Evolutionary conservation across 2,113 vertebrate genomes (phyloP).

Genomic region (Stegastes partitus): DNA sequence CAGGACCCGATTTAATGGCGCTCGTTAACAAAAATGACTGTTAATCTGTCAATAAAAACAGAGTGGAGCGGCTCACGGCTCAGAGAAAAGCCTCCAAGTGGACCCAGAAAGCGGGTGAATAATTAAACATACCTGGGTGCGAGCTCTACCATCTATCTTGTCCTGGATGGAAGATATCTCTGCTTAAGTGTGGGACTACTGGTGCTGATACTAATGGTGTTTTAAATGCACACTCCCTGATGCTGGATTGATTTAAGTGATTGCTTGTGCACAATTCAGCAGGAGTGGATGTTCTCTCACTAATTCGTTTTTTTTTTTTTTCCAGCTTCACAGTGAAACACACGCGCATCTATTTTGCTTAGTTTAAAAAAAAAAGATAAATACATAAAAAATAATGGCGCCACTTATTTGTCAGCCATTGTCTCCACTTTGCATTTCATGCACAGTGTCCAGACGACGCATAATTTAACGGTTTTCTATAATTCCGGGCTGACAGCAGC

Average conservation of each 20-base stretch:
- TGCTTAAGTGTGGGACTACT: constrained; percentile 17
- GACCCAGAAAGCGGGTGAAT: constrained; percentile 40
- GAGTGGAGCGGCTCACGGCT: constrained; percentile 47
- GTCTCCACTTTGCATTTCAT: constrained; percentile 50
- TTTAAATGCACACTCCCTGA: constrained; percentile 40
- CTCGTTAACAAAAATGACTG: constrained; percentile 83
- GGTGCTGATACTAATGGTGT: constrained; percentile 27
- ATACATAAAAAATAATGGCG: constrained; percentile 21
- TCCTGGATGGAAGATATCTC: constrained; percentile 20
- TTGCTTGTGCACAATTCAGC: constrained; percentile 1
- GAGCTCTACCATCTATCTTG: constrained; percentile 35
- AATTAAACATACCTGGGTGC: constrained; percentile 54
- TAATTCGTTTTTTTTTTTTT: neutral
- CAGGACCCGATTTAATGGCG: constrained; percentile 73
- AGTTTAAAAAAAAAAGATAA: constrained; percentile 11
- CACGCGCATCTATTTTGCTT: constrained; percentile 16
- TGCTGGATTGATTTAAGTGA: constrained; percentile 41
- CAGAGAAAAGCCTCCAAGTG: constrained; percentile 4
- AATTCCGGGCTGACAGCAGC: constrained; percentile 42
- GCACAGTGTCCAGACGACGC: constrained; percentile 43
- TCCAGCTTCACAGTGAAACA: neutral
- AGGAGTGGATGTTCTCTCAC: neutral
- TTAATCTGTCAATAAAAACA: constrained; percentile 83
- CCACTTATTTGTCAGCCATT: constrained; percentile 62
- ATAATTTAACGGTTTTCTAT: constrained; percentile 53